phyloP scores from a whole-genome alignment of 2,113 vertebrate genomes.

The Peucedramus taeniatus region DNA sequence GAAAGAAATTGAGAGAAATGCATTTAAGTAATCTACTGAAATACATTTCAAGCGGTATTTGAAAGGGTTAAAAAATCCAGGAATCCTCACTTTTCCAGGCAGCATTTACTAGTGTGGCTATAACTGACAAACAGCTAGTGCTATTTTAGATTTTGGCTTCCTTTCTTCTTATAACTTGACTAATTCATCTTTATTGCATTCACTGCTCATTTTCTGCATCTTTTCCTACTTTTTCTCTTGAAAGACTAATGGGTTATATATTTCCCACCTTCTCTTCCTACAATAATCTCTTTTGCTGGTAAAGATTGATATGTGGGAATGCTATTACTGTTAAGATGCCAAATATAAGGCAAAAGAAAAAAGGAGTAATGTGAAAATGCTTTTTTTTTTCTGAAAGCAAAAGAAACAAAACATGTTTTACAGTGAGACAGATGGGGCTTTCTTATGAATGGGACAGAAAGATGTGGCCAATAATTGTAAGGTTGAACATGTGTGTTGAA shows the following conservation, averaged over 20 bases:
- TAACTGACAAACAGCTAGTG: not conserved
- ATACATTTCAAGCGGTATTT: not conserved
- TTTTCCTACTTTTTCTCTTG: not conserved
- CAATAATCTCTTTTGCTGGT: not conserved
- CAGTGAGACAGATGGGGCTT: not conserved
- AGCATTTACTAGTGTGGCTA: not conserved
- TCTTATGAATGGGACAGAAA: not conserved
- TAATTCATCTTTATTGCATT: not conserved
- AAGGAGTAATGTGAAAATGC: not conserved
- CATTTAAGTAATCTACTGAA: not conserved
- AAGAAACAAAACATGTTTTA: not conserved
- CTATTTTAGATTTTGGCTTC: not conserved
- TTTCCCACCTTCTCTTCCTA: not conserved
- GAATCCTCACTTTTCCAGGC: not conserved
- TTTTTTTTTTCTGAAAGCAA: not conserved
- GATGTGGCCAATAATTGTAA: not conserved
- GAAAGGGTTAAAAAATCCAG: not conserved
- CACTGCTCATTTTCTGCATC: not conserved
- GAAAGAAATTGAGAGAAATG: not conserved
- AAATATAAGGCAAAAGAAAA: not conserved
- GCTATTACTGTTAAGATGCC: not conserved
- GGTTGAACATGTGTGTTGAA: not conserved
- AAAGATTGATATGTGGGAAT: not conserved
- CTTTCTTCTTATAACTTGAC: not conserved
- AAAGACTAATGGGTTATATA: not conserved